Base-by-base conservation (phyloP, 2,888 invertebrate species). In the Drosophila antonietae region DNA sequence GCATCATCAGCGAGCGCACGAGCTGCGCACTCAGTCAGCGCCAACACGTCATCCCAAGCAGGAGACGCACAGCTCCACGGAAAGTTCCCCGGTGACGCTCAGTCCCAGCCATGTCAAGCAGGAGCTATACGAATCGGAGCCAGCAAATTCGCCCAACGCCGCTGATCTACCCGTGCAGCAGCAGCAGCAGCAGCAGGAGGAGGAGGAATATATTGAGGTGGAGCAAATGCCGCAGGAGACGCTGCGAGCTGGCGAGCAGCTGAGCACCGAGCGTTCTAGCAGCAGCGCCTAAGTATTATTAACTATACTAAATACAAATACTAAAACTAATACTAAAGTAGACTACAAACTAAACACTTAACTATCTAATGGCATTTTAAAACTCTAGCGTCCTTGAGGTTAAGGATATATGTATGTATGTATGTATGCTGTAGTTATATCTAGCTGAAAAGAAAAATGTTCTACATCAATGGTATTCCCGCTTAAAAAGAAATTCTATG, bases 1-100 rank as follows among this genome's bases (percentile, higher is more conserved):
- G 84, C 98, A 98, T 91, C 98, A 98, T 91, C 94, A 95, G 12
- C 94, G 95, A 57, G 94, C 94, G 15, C 95, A 95, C 73, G 95
- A 95, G 74, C 75, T 85, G 37, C 57, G 88, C 7, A 6, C 31
- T 7, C 80, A 23, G 39, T 12, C n/a, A 3, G 44, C 57, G 0
- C 12, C 56, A 1, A 8, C n/a, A n/a, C 41, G 41, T 41, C 35
- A 20, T 8, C 6, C 61, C 58, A 68, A 77, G 41, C 70, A 73
- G 67, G 77, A 79, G 55, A 1, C 68, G 0, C 67, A 51, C 46
- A 52, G 79, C 55, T 65, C 74, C 0, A 31, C 65, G 37, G 65
- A 60, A 57, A 75, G 78, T 1, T 78, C 75, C 0, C 78, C 75
- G 1, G 0, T 60, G 1, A 28, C 73, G 9, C 51, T 56, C 35